Evolutionary conservation across 1,140 invertebrate genomes (phyloP).

Genomic region (Delia radicum): DNA sequence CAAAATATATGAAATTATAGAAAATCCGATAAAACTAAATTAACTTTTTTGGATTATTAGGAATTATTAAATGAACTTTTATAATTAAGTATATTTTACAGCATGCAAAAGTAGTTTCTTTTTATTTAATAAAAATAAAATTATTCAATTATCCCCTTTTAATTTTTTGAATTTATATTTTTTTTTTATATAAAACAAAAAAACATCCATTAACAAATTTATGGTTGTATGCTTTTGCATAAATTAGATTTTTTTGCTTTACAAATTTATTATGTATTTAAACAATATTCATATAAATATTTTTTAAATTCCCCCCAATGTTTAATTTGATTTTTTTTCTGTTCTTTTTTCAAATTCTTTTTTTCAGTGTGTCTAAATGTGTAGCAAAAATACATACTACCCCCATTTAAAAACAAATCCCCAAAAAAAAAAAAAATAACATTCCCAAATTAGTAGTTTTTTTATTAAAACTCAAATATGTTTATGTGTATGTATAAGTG

Average conservation of each 20-base stretch:
- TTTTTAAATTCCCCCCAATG: not conserved
- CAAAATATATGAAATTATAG: too few relatives aligned
- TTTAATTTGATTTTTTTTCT: not conserved
- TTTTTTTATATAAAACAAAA: too few relatives aligned
- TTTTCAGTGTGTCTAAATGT: slow-evolving; percentile 15
- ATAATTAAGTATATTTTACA: not conserved
- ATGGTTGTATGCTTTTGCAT: not conserved
- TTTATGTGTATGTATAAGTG: slow-evolving; percentile 3
- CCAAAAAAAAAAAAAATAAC: not conserved
- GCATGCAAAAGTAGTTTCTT: not conserved
- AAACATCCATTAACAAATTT: not conserved
- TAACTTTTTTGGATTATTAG: too few relatives aligned
- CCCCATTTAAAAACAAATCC: not conserved
- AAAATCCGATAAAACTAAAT: too few relatives aligned
- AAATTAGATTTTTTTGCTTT: not conserved
- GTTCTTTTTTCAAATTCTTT: slow-evolving; percentile 1
- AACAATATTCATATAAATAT: not conserved
- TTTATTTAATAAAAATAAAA: not conserved
- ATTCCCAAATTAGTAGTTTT: not conserved
- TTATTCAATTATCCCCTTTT: not conserved
- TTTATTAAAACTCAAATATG: slow-evolving; percentile 7
- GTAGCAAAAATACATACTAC: not conserved
- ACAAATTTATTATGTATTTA: not conserved
- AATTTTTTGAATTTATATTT: too few relatives aligned
- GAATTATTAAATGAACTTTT: too few relatives aligned